These are phyloP conservation scores for Adoxophyes honmai DNA, from an alignment of 1,140 invertebrate genomes.

Conservation along the genomic window DNA sequence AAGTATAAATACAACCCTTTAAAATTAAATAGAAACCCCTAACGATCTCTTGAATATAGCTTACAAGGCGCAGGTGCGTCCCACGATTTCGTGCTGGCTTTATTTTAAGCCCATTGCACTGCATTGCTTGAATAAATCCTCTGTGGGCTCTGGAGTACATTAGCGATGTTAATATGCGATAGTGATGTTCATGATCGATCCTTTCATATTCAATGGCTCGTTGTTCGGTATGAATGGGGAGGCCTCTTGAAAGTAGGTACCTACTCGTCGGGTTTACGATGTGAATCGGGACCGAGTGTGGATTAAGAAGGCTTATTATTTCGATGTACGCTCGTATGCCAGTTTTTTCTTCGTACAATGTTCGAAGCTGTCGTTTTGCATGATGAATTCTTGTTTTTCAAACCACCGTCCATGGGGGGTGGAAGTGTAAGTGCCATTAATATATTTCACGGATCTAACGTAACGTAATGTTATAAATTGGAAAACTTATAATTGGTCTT, in stretches of 20 bases:
- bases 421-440: conserved; percentile 11
- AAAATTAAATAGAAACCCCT: conserved; percentile 8
- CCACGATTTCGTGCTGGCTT: conserved; percentile 18
- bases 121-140: conserved; percentile 39
- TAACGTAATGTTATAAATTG: conserved; percentile 7
- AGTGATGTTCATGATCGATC: conserved; percentile 43
- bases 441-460: conserved; percentile 8
- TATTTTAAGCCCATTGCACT: conserved; percentile 27
- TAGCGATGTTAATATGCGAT: conserved; percentile 55
- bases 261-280: conserved; percentile 19
- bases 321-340: conserved; percentile 18
- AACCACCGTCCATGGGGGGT: neutral
- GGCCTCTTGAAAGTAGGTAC: conserved; percentile 32
- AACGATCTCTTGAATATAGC: neutral
- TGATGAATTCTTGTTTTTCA: conserved; percentile 7
- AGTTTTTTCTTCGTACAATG: conserved; percentile 1
- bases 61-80: conserved; percentile 1
- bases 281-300: conserved; percentile 16
- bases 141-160: conserved; percentile 42
- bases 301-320: conserved; percentile 22
- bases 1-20: neutral
- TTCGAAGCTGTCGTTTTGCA: conserved; percentile 1
- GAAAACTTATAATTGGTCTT: conserved; percentile 11
- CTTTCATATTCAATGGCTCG: conserved; percentile 33
- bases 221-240: conserved; percentile 28